Evolutionary conservation across 2,888 invertebrate species (phyloP).

Genomic region (Campaea margaritaria): DNA sequence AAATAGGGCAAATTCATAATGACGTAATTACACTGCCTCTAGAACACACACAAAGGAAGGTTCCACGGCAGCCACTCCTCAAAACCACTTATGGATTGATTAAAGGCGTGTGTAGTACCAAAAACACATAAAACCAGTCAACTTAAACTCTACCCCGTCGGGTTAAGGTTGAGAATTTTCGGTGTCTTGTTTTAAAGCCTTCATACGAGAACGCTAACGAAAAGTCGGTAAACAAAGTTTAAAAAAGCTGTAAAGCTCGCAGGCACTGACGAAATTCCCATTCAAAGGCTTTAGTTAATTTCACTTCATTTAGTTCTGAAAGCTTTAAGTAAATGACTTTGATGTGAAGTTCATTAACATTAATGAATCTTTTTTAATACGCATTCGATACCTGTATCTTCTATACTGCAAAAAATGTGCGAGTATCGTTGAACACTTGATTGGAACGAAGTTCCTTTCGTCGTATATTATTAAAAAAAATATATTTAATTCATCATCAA

Average conservation of each 20-base stretch:
- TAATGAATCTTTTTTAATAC: too few species aligned
- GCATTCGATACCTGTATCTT: too few species aligned
- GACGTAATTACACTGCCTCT: background rate
- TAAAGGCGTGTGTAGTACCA: slow-evolving; percentile 7
- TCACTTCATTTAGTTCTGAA: slow-evolving; percentile 36
- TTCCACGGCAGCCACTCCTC: slow-evolving; percentile 11
- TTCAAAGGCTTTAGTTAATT: slow-evolving; percentile 30
- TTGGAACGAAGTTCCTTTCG: too few species aligned
- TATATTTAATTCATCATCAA: too few species aligned
- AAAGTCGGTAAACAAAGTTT: slow-evolving; percentile 32
- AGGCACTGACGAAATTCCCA: slow-evolving; percentile 23
- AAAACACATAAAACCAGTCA: background rate
- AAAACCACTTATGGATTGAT: slow-evolving; percentile 20
- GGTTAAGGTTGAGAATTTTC: background rate
- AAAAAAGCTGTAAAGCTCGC: slow-evolving; percentile 31
- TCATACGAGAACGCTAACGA: slow-evolving; percentile 18
- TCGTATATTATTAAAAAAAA: too few species aligned
- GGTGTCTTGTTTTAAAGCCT: background rate
- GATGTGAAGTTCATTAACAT: background rate
- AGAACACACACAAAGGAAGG: background rate
- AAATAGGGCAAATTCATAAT: slow-evolving; percentile 4
- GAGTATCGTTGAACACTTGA: too few species aligned
- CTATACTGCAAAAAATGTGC: too few species aligned
- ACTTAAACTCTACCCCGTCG: background rate
- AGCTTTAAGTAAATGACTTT: slow-evolving; percentile 50